A percentile compares a stretch with the other conserved stretches of the same genome.
Evolutionary conservation across 2,888 invertebrate species (phyloP).

Genomic region (Pachydiplax longipennis): DNA sequence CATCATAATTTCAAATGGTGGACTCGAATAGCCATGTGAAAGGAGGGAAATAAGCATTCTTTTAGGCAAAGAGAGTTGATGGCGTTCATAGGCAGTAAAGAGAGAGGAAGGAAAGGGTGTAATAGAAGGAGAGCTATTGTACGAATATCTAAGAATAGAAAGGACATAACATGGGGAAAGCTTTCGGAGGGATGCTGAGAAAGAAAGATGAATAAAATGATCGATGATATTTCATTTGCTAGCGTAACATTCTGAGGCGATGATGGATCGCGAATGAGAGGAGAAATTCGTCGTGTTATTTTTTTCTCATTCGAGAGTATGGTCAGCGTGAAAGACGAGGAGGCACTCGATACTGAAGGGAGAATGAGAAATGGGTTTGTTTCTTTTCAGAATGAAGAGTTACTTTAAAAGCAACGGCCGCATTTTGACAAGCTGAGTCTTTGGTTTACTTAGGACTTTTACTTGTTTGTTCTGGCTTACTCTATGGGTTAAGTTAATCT

Average conservation of each 20-base stretch:
- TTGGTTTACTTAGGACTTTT: neutral
- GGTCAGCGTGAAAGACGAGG: neutral
- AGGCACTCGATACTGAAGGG: neutral
- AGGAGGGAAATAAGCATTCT: neutral
- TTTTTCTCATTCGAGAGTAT: neutral
- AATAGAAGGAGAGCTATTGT: neutral
- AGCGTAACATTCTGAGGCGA: neutral
- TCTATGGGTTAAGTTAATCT: too few relatives aligned
- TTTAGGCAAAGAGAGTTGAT: neutral
- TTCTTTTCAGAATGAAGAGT: neutral
- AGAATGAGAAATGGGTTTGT: neutral
- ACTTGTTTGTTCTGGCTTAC: too few relatives aligned
- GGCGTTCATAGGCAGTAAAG: neutral
- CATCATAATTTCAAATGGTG: neutral
- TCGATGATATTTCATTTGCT: neutral
- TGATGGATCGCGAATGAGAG: neutral
- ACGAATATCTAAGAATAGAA: neutral
- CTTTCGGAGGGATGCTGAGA: neutral
- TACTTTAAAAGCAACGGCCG: neutral
- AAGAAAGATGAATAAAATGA: neutral
- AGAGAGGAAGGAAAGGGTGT: neutral
- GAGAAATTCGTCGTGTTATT: neutral
- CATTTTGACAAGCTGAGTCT: neutral
- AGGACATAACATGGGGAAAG: neutral
- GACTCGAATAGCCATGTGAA: neutral